Conservation (phyloP, 2,888 invertebrate species). For the Cacoxenus indagator region DNA sequence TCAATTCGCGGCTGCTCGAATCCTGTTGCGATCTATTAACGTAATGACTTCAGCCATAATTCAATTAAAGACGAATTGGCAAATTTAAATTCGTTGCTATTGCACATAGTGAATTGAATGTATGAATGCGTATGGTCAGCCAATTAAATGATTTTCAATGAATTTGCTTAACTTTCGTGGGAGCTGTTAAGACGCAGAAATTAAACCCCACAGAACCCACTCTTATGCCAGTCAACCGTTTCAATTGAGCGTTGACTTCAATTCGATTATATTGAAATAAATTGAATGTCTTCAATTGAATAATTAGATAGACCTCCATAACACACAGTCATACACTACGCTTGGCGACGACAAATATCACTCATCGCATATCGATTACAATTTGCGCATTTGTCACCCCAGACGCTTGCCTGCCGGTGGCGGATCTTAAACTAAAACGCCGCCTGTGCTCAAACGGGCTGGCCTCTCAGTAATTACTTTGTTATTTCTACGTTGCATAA, state of each 20-base stretch:
- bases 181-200: slow-evolving; percentile 36
- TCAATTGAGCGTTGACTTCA: slow-evolving; percentile 49
- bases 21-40: too few species aligned
- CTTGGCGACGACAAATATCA: too few species aligned
- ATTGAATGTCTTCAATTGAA: slow-evolving; percentile 63
- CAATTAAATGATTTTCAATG: slow-evolving; percentile 40
- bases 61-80: slow-evolving; percentile 22
- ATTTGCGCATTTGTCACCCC: neutral
- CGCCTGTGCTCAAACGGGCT: slow-evolving; percentile 8
- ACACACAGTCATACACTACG: slow-evolving; percentile 28
- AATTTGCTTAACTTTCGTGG: slow-evolving; percentile 63
- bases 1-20: neutral
- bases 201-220: neutral
- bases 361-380: slow-evolving; percentile 16
- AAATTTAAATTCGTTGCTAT: slow-evolving; percentile 7
- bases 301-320: slow-evolving; percentile 50
- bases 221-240: slow-evolving; percentile 8
- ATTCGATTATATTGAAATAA: slow-evolving; percentile 68
- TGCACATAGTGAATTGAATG: slow-evolving; percentile 5
- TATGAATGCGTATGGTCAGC: slow-evolving; percentile 21
- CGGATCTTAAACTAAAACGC: neutral
- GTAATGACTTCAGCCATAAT: neutral
- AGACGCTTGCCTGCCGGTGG: neutral
- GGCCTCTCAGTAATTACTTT: neutral
- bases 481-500: slow-evolving; percentile 16